Base-by-base conservation (phyloP, 2,888 invertebrate species). In the Taphrorychus bicolor region DNA sequence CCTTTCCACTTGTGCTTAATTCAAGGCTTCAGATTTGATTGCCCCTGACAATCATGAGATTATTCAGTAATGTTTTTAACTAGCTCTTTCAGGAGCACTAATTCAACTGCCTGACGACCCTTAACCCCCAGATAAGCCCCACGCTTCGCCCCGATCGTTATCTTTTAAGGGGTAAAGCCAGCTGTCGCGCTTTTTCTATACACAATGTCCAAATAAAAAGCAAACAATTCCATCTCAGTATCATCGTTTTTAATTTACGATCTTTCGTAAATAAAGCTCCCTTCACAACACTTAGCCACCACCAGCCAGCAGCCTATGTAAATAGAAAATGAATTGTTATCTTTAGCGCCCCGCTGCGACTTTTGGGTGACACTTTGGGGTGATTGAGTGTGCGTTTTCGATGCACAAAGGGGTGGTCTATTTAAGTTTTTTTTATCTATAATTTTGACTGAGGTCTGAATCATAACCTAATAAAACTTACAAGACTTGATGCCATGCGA, bases 251-350 rank as follows among this genome's bases (percentile, higher is more conserved):
- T 63, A 63, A 68, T 68, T 63, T 68, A 68, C 42, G 59, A 48
- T 45, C 22, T 19, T 59, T 57, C 67, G 51, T 61, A 67, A 67
- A 67, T 56, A 56, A 56, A 11, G 54, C 9, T 11, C 24, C 54
- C 54, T 32, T 32, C 42, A 49, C 48, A 58, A n/a, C n/a, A n/a
- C 54, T 53, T 42, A 32, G 23, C 24, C 23, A 45, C 32, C 57
- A 32, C 61, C 42, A n/a, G 57, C 62, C 54, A 54, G 63, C 59
- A 59, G 59, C 40, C 68, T 59, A 68, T 68, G 62, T 62, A 68
- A 68, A 68, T 63, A 68, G 18, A 54, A 41, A 63, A 68, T 68
- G 63, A 68, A 62, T 68, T 68, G 68, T 68, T 68, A 68, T 68
- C 68, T 68, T 62, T 53, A 63, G 48, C 68, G 62, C 59, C 68